These are phyloP conservation scores for Drosophila antonietae DNA, from an alignment of 2,888 invertebrate genomes.

Conservation along the genomic window DNA sequence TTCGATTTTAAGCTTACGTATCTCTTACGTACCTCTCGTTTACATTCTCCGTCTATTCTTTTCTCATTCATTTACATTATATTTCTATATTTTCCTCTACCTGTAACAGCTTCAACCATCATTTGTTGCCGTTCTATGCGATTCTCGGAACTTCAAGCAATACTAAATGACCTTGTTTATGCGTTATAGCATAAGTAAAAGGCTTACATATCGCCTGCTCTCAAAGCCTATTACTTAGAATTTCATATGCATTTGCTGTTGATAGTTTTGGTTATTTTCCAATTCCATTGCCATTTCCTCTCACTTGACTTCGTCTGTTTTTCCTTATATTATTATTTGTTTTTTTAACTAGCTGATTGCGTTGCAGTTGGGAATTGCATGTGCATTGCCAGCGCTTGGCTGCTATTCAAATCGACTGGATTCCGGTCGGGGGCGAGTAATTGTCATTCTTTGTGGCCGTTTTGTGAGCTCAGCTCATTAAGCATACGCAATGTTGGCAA, in stretches of 20 bases:
- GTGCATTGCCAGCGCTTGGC: conserved; percentile 22
- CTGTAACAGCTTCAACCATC: too few relatives aligned
- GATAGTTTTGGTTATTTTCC: not conserved
- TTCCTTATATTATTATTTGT: not conserved
- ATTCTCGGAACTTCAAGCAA: not conserved
- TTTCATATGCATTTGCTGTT: not conserved
- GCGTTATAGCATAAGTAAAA: not conserved
- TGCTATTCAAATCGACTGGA: conserved; percentile 33
- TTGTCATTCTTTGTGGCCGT: conserved; percentile 45
- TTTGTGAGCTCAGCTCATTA: conserved; percentile 63
- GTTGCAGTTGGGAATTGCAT: conserved; percentile 31
- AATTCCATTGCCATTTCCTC: not conserved
- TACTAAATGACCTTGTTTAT: too few relatives aligned
- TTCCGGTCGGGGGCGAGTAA: conserved; percentile 8
- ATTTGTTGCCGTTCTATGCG: not conserved
- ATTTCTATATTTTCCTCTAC: too few relatives aligned
- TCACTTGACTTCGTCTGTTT: not conserved
- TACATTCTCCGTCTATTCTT: too few relatives aligned
- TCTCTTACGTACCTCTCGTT: too few relatives aligned
- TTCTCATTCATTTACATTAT: not conserved
- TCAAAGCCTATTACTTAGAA: not conserved
- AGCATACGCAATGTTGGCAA: conserved; percentile 68
- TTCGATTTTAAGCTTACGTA: too few relatives aligned
- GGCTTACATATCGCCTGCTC: not conserved
- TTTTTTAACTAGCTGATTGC: conserved; percentile 21